Evolutionary conservation across 2,797 vertebrate genomes (phyloP).

Genomic region (Sebastes trivittatus): DNA sequence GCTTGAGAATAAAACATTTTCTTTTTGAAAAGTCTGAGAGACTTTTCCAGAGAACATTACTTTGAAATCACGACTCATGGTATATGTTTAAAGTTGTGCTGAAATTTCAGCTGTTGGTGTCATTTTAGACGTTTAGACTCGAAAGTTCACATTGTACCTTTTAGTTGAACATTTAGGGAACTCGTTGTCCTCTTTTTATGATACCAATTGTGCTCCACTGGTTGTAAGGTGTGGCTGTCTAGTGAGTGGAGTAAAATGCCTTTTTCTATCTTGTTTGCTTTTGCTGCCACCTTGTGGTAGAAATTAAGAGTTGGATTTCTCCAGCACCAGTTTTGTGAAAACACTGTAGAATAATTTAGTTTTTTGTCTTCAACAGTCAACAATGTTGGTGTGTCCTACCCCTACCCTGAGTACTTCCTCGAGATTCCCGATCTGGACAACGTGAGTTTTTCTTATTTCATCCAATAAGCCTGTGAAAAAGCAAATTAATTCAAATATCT

Average conservation of each 20-base stretch:
- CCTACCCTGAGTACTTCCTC: slow-evolving; percentile 92
- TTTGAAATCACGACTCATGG: background rate
- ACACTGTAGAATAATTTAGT: background rate
- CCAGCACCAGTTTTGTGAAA: background rate
- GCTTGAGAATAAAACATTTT: background rate
- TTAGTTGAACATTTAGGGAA: slow-evolving; percentile 40
- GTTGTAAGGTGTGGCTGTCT: slow-evolving; percentile 65
- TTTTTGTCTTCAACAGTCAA: slow-evolving; percentile 85
- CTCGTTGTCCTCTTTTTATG: slow-evolving; percentile 48
- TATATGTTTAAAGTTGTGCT: background rate
- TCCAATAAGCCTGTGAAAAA: background rate
- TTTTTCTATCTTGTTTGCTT: slow-evolving; percentile 27
- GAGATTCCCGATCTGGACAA: slow-evolving; percentile 90
- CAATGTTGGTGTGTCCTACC: slow-evolving; percentile 92
- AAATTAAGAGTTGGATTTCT: background rate
- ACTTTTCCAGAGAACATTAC: background rate
- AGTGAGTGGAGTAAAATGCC: background rate
- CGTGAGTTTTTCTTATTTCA: slow-evolving; percentile 80
- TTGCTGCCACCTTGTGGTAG: slow-evolving; percentile 69
- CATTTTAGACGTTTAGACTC: background rate
- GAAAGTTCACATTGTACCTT: slow-evolving; percentile 18
- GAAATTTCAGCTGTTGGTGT: background rate
- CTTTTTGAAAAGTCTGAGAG: background rate
- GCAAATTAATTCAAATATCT: background rate
- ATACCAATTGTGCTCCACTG: slow-evolving; percentile 45